Conservation (phyloP, 2,888 invertebrate species). For the Pelosia muscerda region DNA sequence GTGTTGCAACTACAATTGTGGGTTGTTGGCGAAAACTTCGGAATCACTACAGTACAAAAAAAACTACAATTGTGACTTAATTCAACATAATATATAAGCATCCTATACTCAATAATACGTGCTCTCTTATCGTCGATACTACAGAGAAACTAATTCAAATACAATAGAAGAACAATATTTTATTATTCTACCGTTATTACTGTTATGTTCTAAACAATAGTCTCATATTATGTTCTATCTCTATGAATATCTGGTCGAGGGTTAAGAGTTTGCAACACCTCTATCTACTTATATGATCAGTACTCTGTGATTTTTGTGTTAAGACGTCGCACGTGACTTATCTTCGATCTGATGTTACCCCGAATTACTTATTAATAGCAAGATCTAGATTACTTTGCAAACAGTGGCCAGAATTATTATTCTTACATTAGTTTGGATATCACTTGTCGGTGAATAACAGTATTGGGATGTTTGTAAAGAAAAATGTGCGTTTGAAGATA, state of each 20-base stretch:
- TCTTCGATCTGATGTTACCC: conserved; percentile 51
- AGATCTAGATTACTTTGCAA: conserved; percentile 25
- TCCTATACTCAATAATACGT: not conserved
- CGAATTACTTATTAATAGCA: conserved; percentile 59
- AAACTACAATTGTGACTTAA: too few species aligned
- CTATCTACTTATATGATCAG: conserved; percentile 26
- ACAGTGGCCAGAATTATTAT: not conserved
- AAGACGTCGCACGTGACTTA: conserved; percentile 56
- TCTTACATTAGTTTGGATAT: not conserved
- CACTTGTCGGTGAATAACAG: not conserved
- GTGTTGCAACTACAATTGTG: too few species aligned
- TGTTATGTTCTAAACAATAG: conserved; percentile 28
- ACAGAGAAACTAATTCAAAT: conserved; percentile 3
- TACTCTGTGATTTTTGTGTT: conserved; percentile 37
- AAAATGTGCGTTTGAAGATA: not conserved
- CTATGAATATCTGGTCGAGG: conserved; percentile 22
- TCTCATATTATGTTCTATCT: conserved; percentile 37
- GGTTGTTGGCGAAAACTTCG: too few species aligned
- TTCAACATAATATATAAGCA: too few species aligned
- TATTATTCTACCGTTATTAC: not conserved
- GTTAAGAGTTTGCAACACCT: conserved; percentile 27
- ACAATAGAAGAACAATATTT: conserved; percentile 16
- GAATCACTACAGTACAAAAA: too few species aligned
- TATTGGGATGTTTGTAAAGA: not conserved
- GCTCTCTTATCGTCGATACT: not conserved